Evolutionary conservation across 2,888 invertebrate genomes (phyloP).

Genomic region (Ceraclea dissimilis): DNA sequence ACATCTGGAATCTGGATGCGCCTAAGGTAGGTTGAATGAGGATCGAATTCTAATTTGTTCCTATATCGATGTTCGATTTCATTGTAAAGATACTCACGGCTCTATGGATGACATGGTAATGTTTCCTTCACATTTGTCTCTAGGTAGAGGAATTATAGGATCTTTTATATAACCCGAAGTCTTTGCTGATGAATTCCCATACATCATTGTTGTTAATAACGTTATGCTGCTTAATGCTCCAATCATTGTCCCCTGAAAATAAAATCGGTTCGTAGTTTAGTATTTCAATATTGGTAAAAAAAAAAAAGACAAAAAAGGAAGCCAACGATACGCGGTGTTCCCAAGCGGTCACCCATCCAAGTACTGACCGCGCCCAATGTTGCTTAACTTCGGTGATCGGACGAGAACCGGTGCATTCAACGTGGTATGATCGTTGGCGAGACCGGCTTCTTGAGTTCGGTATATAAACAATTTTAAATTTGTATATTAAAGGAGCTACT

Average conservation of each 20-base stretch:
- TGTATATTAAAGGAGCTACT: too few relatives aligned
- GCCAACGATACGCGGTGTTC: constrained; percentile 34
- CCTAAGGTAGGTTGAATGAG: too few relatives aligned
- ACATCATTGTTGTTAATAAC: constrained; percentile 45
- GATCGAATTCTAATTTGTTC: too few relatives aligned
- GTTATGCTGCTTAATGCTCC: constrained; percentile 46
- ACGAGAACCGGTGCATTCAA: constrained; percentile 43
- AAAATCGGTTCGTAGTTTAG: constrained; percentile 37
- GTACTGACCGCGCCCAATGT: constrained; percentile 40
- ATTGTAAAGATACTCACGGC: background rate
- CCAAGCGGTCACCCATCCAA: constrained; percentile 38
- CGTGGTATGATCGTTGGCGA: constrained; percentile 38
- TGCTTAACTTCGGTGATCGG: constrained; percentile 45
- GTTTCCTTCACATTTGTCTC: constrained; percentile 34
- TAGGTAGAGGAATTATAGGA: constrained; percentile 1
- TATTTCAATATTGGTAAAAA: constrained; percentile 39
- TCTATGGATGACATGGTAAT: constrained; percentile 20
- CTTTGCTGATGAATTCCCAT: constrained; percentile 45
- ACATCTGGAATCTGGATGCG: too few relatives aligned
- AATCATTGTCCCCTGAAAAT: constrained; percentile 31
- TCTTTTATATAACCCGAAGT: constrained; percentile 35
- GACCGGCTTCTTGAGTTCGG: too few relatives aligned
- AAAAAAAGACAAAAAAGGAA: background rate
- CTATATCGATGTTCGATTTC: too few relatives aligned
- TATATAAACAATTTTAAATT: too few relatives aligned